phyloP scores from a whole-genome alignment of 2,888 invertebrate species.

The Thysanoteuthis rhombus region DNA sequence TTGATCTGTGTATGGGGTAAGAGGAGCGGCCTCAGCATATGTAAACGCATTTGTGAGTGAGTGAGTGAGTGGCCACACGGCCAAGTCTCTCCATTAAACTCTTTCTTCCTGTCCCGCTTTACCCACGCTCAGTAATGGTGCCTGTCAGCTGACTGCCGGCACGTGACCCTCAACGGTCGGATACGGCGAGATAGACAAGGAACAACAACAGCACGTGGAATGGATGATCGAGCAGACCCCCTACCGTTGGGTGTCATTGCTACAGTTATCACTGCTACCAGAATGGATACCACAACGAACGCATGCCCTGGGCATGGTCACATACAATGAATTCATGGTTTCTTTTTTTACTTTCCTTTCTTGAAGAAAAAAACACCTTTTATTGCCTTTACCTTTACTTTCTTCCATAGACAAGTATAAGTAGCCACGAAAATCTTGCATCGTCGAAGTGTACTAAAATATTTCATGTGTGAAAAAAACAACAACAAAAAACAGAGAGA shows the following conservation, averaged over 20 bases:
- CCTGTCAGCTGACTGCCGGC: neutral
- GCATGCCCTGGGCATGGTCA: neutral
- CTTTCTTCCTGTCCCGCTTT: neutral
- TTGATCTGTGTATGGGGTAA: neutral
- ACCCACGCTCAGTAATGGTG: neutral
- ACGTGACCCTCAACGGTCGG: neutral
- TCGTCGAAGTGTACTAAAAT: too few relatives aligned
- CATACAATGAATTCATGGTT: too few relatives aligned
- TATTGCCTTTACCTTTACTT: too few relatives aligned
- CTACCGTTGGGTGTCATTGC: neutral
- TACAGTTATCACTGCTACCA: neutral
- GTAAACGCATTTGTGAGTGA: neutral
- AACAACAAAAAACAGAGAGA: too few relatives aligned
- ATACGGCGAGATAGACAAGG: neutral
- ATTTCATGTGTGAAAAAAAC: too few relatives aligned
- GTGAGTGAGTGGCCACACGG: neutral
- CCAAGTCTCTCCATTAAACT: neutral
- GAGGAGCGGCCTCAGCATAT: neutral
- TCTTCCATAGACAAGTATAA: too few relatives aligned
- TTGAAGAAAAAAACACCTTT: too few relatives aligned
- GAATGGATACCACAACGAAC: neutral
- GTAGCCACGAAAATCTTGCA: too few relatives aligned
- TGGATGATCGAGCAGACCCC: neutral
- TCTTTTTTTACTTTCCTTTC: too few relatives aligned
- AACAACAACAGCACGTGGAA: neutral